Conservation (phyloP, 2,797 vertebrate genomes). For the Periparus ater region DNA sequence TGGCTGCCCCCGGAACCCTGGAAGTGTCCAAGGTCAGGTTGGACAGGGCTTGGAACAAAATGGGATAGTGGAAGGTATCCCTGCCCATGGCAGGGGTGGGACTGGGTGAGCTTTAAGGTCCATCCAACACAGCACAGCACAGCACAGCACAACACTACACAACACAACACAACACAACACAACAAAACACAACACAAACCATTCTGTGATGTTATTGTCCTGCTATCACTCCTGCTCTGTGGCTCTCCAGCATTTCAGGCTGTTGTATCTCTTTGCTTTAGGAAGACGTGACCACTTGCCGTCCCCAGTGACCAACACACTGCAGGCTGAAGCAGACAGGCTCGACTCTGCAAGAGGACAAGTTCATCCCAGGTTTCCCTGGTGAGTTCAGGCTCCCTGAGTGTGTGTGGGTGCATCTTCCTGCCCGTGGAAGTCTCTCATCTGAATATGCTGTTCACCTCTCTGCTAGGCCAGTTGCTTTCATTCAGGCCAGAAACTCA, state of each 20-base stretch:
- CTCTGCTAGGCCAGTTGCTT: not conserved
- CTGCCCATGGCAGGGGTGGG: not conserved
- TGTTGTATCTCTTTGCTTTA: not conserved
- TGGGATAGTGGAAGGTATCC: not conserved
- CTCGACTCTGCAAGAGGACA: not conserved
- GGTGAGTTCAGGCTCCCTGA: not conserved
- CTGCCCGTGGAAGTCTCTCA: not conserved
- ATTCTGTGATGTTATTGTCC: not conserved
- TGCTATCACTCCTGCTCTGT: not conserved
- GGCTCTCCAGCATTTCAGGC: not conserved
- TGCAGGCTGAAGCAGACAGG: not conserved
- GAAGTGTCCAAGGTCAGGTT: not conserved
- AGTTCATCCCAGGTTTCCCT: not conserved
- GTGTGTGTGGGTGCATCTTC: rapidly evolving
- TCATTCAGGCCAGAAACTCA: not conserved
- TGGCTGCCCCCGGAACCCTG: not conserved
- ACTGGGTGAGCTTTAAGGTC: not conserved
- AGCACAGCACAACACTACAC: no score
- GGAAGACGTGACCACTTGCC: not conserved
- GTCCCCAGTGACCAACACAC: not conserved
- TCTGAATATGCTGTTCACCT: not conserved
- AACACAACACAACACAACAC: no score
- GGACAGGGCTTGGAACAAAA: rapidly evolving
- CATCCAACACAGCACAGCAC: not conserved
- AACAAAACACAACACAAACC: not conserved